Percentiles rank a stretch among this genome's conserved stretches.
Evolutionary conservation across 2,113 vertebrate genomes (phyloP).

Genomic region (Microtus montanus): DNA sequence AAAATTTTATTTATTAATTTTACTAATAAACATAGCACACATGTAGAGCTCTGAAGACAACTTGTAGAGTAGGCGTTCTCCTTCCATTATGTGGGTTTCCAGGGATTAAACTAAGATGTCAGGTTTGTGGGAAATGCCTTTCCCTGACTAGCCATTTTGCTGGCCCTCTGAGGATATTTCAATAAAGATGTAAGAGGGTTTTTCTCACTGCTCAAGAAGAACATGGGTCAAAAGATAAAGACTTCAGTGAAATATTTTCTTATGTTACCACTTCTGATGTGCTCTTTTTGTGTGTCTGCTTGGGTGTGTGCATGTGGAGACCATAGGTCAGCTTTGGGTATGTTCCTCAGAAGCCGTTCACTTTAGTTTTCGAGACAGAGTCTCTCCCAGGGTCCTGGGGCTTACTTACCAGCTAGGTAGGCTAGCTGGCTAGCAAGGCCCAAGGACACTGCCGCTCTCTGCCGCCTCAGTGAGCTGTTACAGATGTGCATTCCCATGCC

Average conservation of each 20-base stretch:
- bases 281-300: neutral
- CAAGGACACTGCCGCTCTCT: neutral
- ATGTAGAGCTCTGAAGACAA: neutral
- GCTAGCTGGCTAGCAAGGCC: neutral
- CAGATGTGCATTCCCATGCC: neutral
- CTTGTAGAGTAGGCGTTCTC: neutral
- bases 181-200: conserved; percentile 55
- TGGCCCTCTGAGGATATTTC: conserved; percentile 37
- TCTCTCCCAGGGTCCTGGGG: neutral
- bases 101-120: neutral
- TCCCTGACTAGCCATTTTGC: neutral
- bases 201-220: neutral
- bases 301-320: neutral
- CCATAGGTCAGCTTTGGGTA: neutral
- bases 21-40: neutral
- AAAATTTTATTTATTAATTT: neutral
- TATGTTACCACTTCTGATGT: neutral
- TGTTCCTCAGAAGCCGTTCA: neutral
- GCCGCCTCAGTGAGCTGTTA: neutral
- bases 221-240: conserved; percentile 25
- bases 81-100: neutral
- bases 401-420: neutral
- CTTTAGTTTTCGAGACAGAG: neutral
- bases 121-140: neutral
- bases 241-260: neutral